Evolutionary conservation across 2,888 invertebrate genomes (phyloP), one percentile per base, ranked within the genome.

Genomic region (Nemotelus nigrinus): DNA sequence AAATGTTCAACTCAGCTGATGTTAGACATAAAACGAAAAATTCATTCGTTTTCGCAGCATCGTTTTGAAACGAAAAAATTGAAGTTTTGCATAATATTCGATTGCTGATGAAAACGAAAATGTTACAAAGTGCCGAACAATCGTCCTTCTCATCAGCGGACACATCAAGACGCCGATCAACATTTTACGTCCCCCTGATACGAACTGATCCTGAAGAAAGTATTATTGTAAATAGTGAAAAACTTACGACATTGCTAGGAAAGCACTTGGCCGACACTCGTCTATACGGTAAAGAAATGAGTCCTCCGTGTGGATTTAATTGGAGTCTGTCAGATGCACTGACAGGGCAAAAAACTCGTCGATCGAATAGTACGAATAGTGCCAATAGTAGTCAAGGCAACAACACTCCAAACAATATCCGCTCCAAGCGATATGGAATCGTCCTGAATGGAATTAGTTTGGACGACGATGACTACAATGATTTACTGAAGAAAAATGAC

Each of bases 101-200:
- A 25, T 25, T 25, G 25, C 25, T 25, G 25, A 25, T 25, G 25
- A 25, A 25, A 25, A 43, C 45, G 60, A 83, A 81, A 82, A 84
- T 84, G 84, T 83, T 84, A 82, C 83, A 83, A 81, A 81, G 82
- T 78, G 80, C 82, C 79, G 84, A 83, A 77, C 80, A 80, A 76
- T 72, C 82, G 44, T 80, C 80, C 63, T 81, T 80, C 44, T 79
- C 80, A 41, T 78, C 81, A 43, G 89, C 89, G 83, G 90, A 91
- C 76, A 87, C 88, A 81, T 84, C 89, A 80, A 88, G 91, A 71
- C 89, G 93, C 79, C 89, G 93, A 80, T 93, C 93, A 70, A 92
- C 93, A 81, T 93, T 93, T 87, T 93, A 93, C 87, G 92, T 93
- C 81, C 91, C 93, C 81, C 88, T 93, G 81, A 85, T 86, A 6